phyloP scores from a whole-genome alignment of 2,888 invertebrate species.

The Tenthredo livida region DNA sequence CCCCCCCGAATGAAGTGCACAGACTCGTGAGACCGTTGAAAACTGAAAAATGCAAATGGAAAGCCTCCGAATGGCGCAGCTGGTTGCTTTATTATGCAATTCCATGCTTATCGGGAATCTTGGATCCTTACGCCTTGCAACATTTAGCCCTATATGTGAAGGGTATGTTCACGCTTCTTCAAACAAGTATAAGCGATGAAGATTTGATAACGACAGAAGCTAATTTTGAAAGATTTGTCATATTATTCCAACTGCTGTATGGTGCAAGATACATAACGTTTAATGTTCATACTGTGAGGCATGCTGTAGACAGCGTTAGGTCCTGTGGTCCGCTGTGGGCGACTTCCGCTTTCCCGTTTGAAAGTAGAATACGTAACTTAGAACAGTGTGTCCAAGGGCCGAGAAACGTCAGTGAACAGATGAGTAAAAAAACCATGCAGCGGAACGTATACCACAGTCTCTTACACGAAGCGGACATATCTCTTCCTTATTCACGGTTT shows the following conservation, averaged over 20 bases:
- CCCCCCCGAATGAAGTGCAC: slow-evolving; percentile 35
- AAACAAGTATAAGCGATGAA: slow-evolving; percentile 26
- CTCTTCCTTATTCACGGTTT: neutral
- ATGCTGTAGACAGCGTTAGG: slow-evolving; percentile 5
- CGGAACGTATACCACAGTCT: neutral
- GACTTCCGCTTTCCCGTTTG: slow-evolving; percentile 11
- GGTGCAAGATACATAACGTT: slow-evolving; percentile 19
- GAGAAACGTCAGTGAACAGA: slow-evolving; percentile 21
- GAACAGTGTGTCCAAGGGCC: slow-evolving; percentile 34
- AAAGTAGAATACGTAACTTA: neutral
- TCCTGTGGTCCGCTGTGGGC: slow-evolving; percentile 11
- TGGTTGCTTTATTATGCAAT: slow-evolving; percentile 40
- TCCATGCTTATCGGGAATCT: slow-evolving; percentile 38
- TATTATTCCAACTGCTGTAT: slow-evolving; percentile 25
- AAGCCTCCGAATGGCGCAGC: slow-evolving; percentile 41
- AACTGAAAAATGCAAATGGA: slow-evolving; percentile 31
- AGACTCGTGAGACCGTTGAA: slow-evolving; percentile 40
- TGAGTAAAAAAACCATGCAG: slow-evolving; percentile 10
- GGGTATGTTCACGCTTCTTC: slow-evolving; percentile 10
- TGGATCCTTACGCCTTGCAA: slow-evolving; percentile 31
- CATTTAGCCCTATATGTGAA: too few species aligned
- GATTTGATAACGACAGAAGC: neutral
- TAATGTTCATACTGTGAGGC: slow-evolving; percentile 31
- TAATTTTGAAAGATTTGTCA: slow-evolving; percentile 6
- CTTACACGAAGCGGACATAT: neutral